phyloP scores from a whole-genome alignment of 1,140 invertebrate species.

The Lutraria rhynchaena region DNA sequence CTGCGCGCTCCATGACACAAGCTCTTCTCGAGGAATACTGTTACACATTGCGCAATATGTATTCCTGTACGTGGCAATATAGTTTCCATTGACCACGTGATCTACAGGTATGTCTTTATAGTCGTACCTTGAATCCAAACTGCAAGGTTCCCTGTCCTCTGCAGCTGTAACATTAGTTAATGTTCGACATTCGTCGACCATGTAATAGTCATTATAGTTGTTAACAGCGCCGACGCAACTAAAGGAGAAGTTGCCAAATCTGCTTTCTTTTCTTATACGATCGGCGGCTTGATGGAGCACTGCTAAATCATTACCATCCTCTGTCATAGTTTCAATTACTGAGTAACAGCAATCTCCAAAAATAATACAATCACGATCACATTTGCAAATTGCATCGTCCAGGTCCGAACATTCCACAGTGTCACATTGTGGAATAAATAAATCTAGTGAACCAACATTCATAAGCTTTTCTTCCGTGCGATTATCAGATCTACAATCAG shows the following conservation, averaged over 20 bases:
- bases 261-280: not conserved
- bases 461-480: too few species aligned
- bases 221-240: not conserved
- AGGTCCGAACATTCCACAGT: too few species aligned
- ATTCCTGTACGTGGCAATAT: constrained; percentile 10
- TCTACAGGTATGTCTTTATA: constrained; percentile 2
- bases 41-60: constrained; percentile 34
- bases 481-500: too few species aligned
- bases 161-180: not conserved
- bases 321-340: not conserved
- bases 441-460: too few species aligned
- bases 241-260: not conserved
- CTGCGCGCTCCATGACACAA: not conserved
- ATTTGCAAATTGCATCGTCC: too few species aligned
- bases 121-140: not conserved
- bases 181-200: not conserved
- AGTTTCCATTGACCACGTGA: not conserved
- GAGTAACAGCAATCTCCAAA: not conserved
- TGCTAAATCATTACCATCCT: not conserved
- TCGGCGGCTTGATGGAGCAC: not conserved
- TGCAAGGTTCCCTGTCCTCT: not conserved
- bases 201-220: not conserved
- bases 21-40: not conserved
- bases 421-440: too few species aligned
- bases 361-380: too few species aligned